Evolutionary conservation across 2,888 invertebrate genomes (phyloP).

Genomic region (Ormyrus thymus): DNA sequence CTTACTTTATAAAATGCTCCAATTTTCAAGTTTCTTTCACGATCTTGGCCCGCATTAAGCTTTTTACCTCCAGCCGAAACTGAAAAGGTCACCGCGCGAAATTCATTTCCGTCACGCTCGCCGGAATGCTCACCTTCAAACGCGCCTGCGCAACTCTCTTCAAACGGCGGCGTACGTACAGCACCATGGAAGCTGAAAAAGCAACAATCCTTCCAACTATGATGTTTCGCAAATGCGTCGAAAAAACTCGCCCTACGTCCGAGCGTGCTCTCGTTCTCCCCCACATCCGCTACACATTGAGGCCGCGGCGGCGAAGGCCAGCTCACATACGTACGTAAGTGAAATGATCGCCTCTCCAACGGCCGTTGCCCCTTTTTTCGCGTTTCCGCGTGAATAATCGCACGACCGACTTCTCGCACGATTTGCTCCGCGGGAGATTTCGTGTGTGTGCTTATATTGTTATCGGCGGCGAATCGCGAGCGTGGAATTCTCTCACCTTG

Average conservation of each 20-base stretch:
- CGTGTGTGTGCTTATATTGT: not conserved
- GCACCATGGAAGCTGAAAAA: not conserved
- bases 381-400: slow-evolving; percentile 29
- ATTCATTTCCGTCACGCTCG: too few species aligned
- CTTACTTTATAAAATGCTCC: too few species aligned
- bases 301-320: slow-evolving; percentile 25
- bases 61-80: too few species aligned
- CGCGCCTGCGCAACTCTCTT: too few species aligned
- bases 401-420: slow-evolving; percentile 19
- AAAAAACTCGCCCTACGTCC: not conserved
- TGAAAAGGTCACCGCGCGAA: too few species aligned
- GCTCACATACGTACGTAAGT: not conserved
- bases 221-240: too few species aligned
- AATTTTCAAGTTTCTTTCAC: too few species aligned
- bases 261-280: not conserved
- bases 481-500: slow-evolving; percentile 4
- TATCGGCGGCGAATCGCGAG: slow-evolving; percentile 4
- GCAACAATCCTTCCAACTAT: not conserved
- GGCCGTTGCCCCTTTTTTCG: slow-evolving; percentile 20
- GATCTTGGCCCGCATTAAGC: too few species aligned
- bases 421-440: not conserved
- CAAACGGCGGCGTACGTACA: too few species aligned
- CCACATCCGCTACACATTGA: slow-evolving; percentile 32
- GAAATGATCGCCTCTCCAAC: too few species aligned
- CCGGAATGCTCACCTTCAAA: too few species aligned